Evolutionary conservation across 2,888 invertebrate species (phyloP).

Genomic region (Rhodophaea formosa): DNA sequence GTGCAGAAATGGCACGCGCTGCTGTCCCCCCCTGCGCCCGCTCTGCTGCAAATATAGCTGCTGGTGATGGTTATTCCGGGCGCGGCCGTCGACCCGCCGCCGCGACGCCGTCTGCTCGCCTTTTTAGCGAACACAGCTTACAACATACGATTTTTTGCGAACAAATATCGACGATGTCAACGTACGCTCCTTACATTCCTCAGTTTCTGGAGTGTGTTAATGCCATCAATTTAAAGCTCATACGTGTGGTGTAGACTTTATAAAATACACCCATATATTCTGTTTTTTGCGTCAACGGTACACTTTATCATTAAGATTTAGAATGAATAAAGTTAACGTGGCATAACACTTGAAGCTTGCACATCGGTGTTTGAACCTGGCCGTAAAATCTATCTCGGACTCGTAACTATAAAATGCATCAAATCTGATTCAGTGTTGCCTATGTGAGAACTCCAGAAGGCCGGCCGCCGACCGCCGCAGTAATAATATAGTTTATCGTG

Average conservation of each 20-base stretch:
- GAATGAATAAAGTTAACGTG: constrained; percentile 40
- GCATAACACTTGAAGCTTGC: constrained; percentile 40
- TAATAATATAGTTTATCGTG: constrained; percentile 62
- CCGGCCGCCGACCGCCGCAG: constrained; percentile 47
- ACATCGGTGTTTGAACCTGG: constrained; percentile 45
- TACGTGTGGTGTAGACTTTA: not conserved
- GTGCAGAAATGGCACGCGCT: constrained; percentile 79
- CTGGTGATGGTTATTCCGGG: constrained; percentile 78
- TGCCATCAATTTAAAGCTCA: constrained; percentile 31
- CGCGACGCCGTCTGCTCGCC: constrained; percentile 81
- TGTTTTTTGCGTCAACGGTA: too few species aligned
- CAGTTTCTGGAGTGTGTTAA: constrained; percentile 41
- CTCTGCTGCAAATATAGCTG: constrained; percentile 77
- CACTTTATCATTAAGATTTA: constrained; percentile 22
- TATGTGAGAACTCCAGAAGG: constrained; percentile 58
- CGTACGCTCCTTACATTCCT: constrained; percentile 56
- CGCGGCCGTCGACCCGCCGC: constrained; percentile 79
- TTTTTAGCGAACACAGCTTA: constrained; percentile 75
- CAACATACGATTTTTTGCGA: constrained; percentile 70
- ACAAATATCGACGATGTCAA: constrained; percentile 69
- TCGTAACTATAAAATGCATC: constrained; percentile 67
- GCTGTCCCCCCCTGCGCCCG: constrained; percentile 61
- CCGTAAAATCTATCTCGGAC: constrained; percentile 58
- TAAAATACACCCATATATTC: not conserved
- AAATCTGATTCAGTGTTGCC: constrained; percentile 64